These are phyloP conservation scores for Caenorhabditis sp. DNA, from an alignment of 2,888 invertebrate species.

Conservation along the genomic window DNA sequence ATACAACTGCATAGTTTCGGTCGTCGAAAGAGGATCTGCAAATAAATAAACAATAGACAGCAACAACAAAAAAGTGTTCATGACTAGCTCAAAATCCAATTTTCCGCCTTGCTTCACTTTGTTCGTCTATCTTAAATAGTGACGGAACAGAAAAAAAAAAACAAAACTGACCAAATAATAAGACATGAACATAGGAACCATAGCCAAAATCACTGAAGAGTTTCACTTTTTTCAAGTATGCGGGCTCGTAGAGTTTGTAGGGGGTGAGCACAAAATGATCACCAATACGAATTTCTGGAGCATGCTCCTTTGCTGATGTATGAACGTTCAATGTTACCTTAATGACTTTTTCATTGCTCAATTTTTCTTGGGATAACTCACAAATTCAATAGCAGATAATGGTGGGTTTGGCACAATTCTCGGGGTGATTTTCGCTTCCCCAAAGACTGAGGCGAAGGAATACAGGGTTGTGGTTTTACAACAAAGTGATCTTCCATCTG, in stretches of 20 bases:
- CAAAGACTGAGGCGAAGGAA: constrained; percentile 59
- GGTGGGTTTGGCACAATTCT: constrained; percentile 59
- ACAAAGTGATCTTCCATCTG: constrained; percentile 57
- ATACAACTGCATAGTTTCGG: constrained; percentile 62
- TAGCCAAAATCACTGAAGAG: constrained; percentile 56
- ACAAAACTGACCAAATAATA: constrained; percentile 53
- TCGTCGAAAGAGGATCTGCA: constrained; percentile 55
- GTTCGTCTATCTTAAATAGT: neutral
- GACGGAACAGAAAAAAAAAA: neutral
- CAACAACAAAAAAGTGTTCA: constrained; percentile 2
- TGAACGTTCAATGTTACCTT: constrained; percentile 62
- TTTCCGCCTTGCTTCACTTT: neutral
- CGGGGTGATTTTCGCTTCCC: constrained; percentile 55
- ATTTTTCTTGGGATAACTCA: constrained; percentile 12
- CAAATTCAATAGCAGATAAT: constrained; percentile 59
- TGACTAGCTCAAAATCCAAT: neutral
- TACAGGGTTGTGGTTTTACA: constrained; percentile 62
- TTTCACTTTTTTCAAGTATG: constrained; percentile 57
- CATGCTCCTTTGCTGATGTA: constrained; percentile 59
- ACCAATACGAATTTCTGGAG: constrained; percentile 60
- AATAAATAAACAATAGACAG: too few species aligned
- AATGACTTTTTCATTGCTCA: neutral
- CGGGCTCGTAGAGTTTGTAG: constrained; percentile 58
- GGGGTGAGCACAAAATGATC: constrained; percentile 62
- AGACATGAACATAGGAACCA: constrained; percentile 59